Percentiles rank a stretch among this genome's conserved stretches.
Conservation (phyloP, 2,888 invertebrate species). For the Shargacucullia verbasci region DNA sequence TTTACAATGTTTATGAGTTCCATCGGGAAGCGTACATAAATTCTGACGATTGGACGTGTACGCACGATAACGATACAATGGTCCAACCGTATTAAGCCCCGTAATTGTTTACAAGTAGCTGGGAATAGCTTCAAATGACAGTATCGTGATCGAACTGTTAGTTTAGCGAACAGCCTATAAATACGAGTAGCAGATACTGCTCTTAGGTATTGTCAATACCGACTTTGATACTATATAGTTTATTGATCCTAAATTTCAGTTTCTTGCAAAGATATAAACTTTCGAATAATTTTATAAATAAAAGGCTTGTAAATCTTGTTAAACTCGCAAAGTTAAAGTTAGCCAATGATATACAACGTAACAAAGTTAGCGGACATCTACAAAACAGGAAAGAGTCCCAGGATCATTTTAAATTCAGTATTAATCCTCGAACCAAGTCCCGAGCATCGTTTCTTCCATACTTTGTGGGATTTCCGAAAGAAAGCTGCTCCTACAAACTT, state of each 20-base stretch:
- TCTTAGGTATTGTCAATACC: no score
- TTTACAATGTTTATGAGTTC: slow-evolving; percentile 87
- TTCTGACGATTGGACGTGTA: slow-evolving; percentile 78
- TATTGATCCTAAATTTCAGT: slow-evolving; percentile 5
- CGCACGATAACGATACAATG: slow-evolving; percentile 77
- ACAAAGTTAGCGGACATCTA: slow-evolving; percentile 74
- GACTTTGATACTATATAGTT: not conserved
- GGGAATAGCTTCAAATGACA: slow-evolving; percentile 23
- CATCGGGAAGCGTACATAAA: slow-evolving; percentile 85
- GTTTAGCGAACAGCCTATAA: slow-evolving; percentile 9
- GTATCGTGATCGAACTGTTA: slow-evolving; percentile 3
- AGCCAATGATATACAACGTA: slow-evolving; percentile 72
- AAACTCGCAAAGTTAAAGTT: slow-evolving; percentile 67
- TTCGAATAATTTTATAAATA: slow-evolving; percentile 47
- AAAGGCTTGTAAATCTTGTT: slow-evolving; percentile 64
- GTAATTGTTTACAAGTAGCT: slow-evolving; percentile 67
- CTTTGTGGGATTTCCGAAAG: slow-evolving; percentile 85
- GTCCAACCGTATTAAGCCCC: slow-evolving; percentile 70
- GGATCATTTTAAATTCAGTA: slow-evolving; percentile 86
- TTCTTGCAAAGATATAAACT: slow-evolving; percentile 34
- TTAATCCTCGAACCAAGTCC: slow-evolving; percentile 82
- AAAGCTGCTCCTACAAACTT: slow-evolving; percentile 85
- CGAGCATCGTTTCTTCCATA: slow-evolving; percentile 81
- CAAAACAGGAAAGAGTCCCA: slow-evolving; percentile 73
- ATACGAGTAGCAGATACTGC: no score